Evolutionary conservation across 2,888 invertebrate genomes (phyloP), one percentile per base, ranked within the genome.

Genomic region (Drosophila maculinotata): DNA sequence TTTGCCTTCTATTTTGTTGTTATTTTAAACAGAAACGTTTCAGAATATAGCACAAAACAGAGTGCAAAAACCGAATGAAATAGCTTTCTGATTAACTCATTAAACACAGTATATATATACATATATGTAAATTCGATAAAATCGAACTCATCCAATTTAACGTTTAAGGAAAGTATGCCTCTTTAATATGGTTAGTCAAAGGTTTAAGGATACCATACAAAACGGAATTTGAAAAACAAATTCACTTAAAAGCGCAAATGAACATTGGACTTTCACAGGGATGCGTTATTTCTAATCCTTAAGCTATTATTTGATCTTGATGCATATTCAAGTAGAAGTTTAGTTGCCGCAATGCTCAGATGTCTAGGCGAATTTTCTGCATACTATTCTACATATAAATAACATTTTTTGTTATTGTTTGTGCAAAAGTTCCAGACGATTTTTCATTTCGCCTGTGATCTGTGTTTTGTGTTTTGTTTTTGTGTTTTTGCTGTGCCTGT

Each of bases 361-460:
- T n/a, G n/a, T n/a, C n/a, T n/a, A n/a, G n/a, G n/a, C n/a, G n/a
- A n/a, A n/a, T 36, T 20, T 20, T 20, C 20, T 20, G 4, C 20
- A 20, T 20, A 20, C 2, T 36, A 39, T 41, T 35, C 33, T 31
- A 30, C 47, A 39, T 49, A 28, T 20, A 62, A 60, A 79, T 71
- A 69, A 60, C 65, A 69, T 71, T 76, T 69, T 75, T 62, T 69
- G 49, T 54, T 64, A 64, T 67, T 76, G 67, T 69, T 65, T 66
- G 60, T 49, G 48, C 51, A 53, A 49, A 39, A 52, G 36, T 57
- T 42, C 17, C 58, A 67, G 63, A 68, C 76, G 58, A 76, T 76
- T 81, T 79, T 79, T 75, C 70, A 71, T 65, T 62, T 54, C 35
- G 54, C 62, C 23, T 15, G 25, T 12, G 7, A 0, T 17, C 23